These are phyloP conservation scores for Synodontis membranacea DNA, from an alignment of 2,113 vertebrate species.

Conservation along the genomic window DNA sequence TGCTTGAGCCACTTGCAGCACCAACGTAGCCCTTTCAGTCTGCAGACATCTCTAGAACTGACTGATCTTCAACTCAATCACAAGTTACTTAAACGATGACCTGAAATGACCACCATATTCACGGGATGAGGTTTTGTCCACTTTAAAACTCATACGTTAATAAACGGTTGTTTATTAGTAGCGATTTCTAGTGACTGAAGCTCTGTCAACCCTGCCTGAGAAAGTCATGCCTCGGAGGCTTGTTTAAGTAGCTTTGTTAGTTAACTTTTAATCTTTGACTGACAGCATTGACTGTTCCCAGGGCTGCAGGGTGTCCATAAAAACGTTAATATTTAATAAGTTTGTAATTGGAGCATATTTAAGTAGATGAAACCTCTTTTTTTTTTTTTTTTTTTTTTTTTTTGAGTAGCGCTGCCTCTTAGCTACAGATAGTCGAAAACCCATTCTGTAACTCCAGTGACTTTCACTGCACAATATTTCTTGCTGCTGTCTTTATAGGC, in stretches of 20 bases:
- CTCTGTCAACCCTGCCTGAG: not conserved
- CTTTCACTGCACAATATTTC: slow-evolving; percentile 18
- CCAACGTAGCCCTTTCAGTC: not conserved
- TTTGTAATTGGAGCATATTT: slow-evolving; percentile 48
- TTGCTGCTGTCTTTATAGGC: not conserved
- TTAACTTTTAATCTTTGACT: slow-evolving; percentile 50
- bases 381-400: slow-evolving; percentile 5
- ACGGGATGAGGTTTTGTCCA: not conserved
- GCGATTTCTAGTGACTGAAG: not conserved
- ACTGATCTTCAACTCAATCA: not conserved
- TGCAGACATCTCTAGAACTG: not conserved
- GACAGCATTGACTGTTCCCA: slow-evolving; percentile 44
- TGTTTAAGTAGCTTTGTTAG: slow-evolving; percentile 39
- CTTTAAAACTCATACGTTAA: not conserved
- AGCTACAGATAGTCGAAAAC: slow-evolving; percentile 24
- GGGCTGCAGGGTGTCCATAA: slow-evolving; percentile 40
- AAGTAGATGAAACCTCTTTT: slow-evolving; percentile 24
- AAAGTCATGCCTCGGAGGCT: slow-evolving; percentile 15
- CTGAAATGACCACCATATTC: no score
- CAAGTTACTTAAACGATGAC: not conserved
- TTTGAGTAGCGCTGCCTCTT: slow-evolving; percentile 4
- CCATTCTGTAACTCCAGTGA: not conserved
- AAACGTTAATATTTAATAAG: slow-evolving; percentile 52
- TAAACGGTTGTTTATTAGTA: not conserved
- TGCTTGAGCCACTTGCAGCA: not conserved